Evolutionary conservation across 2,797 vertebrate genomes (phyloP).

Genomic region (Labeo calbasu): DNA sequence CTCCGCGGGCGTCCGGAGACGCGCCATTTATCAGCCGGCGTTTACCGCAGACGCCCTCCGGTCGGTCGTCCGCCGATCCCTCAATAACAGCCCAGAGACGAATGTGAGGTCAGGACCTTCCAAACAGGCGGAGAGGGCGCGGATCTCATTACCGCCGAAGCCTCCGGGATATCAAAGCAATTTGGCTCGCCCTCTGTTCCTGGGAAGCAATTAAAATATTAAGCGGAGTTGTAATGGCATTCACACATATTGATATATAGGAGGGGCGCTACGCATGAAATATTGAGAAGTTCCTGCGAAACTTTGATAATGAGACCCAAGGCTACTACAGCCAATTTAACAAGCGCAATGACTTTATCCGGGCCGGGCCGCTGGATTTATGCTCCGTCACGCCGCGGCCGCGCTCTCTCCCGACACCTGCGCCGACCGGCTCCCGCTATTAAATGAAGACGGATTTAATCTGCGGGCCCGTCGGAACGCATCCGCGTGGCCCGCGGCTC

Average conservation of each 20-base stretch:
- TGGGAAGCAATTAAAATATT: conserved; percentile 65
- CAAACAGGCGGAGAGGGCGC: conserved; percentile 45
- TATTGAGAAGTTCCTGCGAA: conserved; percentile 53
- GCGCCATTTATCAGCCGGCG: background rate
- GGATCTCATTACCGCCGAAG: conserved; percentile 58
- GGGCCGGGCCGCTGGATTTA: background rate
- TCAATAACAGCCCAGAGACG: conserved; percentile 40
- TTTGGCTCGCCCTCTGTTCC: conserved; percentile 60
- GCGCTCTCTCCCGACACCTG: background rate
- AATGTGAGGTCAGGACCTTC: conserved; percentile 54
- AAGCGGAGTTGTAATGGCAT: conserved; percentile 56
- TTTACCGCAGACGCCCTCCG: conserved; percentile 13
- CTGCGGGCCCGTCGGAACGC: background rate
- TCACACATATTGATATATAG: conserved; percentile 60
- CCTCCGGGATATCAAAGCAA: conserved; percentile 62
- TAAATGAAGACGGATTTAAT: background rate
- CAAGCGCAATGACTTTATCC: conserved; percentile 43
- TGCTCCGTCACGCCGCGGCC: no score
- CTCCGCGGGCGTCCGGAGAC: background rate
- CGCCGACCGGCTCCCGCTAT: background rate
- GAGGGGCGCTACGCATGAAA: conserved; percentile 53
- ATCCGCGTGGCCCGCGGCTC: conserved; percentile 21
- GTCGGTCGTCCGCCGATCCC: background rate
- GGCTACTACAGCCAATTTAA: conserved; percentile 57
- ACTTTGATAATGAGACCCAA: conserved; percentile 58